Evolutionary conservation across 1,140 invertebrate species (phyloP), one percentile per base, ranked within the genome.

Genomic region (Caenorhabditis briggsae): DNA sequence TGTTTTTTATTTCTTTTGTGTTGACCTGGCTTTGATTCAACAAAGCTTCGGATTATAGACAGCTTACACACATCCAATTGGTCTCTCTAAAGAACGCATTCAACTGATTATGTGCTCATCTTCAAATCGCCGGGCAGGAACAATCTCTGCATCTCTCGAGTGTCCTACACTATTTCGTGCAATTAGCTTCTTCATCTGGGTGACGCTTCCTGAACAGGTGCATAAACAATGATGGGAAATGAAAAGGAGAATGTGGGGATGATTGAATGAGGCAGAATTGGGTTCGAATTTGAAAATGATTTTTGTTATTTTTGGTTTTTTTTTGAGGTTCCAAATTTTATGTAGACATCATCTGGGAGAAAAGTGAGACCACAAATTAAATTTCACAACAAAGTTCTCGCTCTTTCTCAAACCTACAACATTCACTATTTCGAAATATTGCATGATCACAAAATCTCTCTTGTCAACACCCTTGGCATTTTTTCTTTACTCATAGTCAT

Each of bases 161-260:
- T 33, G 8, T 64, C 1, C 20, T 16, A 25, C 33, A 25, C 20
- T 64, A 20, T 64, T 64, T 33, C n/a, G 61, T 64, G 23, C 61
- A 64, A 64, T 64, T 64, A 64, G 61, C n/a, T 59, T 20, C 61
- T 64, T 9, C 6, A 11, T 33, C 33, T 33, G 33, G 33, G 33
- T 33, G 33, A 25, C 61, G 61, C 61, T 64, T 64, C 61, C 61
- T 64, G 61, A 64, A 64, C 61, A 64, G 61, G 61, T 64, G 61
- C 61, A 64, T 64, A 64, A 64, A 64, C 61, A 64, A 16, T 33
- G 33, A 33, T 33, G 33, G n/a, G n/a, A 18, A 18, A 59, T 59
- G 58, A 59, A 18, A 1, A 23, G 58, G 6, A 59, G 16, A 53
- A 12, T 53, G 9, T 59, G 2, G 14, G 33, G 61, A 12, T 18